Evolutionary conservation across 2,113 vertebrate species (phyloP), one percentile per base, ranked within the genome.

Genomic region (Corythornis madagascariensis): DNA sequence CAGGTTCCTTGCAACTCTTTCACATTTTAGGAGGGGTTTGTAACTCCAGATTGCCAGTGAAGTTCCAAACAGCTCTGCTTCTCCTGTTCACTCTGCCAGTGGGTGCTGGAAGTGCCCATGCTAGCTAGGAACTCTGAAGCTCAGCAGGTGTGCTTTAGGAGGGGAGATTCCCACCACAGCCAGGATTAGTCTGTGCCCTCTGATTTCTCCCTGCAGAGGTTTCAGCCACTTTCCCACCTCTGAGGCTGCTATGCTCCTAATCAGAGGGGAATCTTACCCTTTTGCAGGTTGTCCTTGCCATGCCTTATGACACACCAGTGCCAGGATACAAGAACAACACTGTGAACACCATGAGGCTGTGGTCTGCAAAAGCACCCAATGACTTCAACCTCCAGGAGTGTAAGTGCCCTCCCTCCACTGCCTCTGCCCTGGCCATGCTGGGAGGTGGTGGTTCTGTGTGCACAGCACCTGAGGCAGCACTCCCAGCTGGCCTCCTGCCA

Each of bases 281-380:
- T 79, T 86, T 26, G 29, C 92, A 99, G 98, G 94, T 99, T 79
- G 97, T 99, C 53, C 97, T 99, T 56, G 98, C 98, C 25, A 99
- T 99, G 98, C 98, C 98, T 11, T 99, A 98, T 0, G 98, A 99
- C 89, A 98, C 98, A 0, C 98, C 98, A 1, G 98, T 99, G 78
- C 98, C 98, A 2, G 98, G 98, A 53, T 99, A 98, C 95, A 98
- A 98, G 96, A 99, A 99, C 95, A 98, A 99, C 96, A 98, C 98
- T 0, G 98, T 99, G 26, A 99, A 99, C 94, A 99, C 98, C 85
- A 98, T 99, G 98, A 97, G 98, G 75, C 97, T 99, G 31, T 99
- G 98, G 98, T 99, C 98, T 21, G 98, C 98, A 80, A 99, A 99
- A 92, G 98, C 98, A 0, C 98, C 98, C 83, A 98, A 98, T 1